Evolutionary conservation across 2,797 vertebrate species (phyloP).

Genomic region (Epinephelus coioides): DNA sequence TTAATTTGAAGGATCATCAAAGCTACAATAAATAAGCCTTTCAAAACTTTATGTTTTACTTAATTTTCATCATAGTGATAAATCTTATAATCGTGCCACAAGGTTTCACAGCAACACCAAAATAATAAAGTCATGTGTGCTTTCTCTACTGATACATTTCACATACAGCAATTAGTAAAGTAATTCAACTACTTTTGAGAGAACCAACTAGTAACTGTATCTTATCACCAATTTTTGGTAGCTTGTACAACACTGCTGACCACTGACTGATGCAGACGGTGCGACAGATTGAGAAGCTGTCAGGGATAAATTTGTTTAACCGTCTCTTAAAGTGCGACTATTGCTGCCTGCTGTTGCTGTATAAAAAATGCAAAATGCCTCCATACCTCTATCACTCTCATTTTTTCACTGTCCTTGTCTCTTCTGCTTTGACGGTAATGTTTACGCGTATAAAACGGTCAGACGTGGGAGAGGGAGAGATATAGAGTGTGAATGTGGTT

Average conservation of each 20-base stretch:
- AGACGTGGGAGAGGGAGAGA: constrained; percentile 8
- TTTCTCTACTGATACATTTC: too few relatives aligned
- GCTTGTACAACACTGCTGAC: not conserved
- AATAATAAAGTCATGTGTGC: too few relatives aligned
- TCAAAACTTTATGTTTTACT: too few relatives aligned
- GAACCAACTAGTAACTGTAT: too few relatives aligned
- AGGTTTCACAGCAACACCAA: too few relatives aligned
- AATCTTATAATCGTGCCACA: too few relatives aligned
- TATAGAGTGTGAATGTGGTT: constrained; percentile 5
- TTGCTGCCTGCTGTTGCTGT: constrained; percentile 4
- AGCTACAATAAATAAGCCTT: too few relatives aligned
- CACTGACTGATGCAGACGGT: constrained; percentile 19
- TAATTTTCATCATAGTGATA: too few relatives aligned
- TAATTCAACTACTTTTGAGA: too few relatives aligned
- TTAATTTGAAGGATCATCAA: too few relatives aligned
- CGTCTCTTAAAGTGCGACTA: constrained; percentile 5
- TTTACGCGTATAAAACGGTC: constrained; percentile 1
- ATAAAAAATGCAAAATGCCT: constrained; percentile 26
- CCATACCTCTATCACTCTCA: not conserved
- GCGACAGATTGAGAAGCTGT: constrained; percentile 7
- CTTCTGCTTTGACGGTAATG: constrained; percentile 17
- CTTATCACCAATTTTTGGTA: too few relatives aligned
- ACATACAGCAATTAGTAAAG: too few relatives aligned
- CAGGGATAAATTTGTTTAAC: constrained; percentile 5
- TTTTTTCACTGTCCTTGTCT: constrained; percentile 35